Evolutionary conservation across 1,140 invertebrate genomes (phyloP).

Genomic region (Helicoverpa zea): DNA sequence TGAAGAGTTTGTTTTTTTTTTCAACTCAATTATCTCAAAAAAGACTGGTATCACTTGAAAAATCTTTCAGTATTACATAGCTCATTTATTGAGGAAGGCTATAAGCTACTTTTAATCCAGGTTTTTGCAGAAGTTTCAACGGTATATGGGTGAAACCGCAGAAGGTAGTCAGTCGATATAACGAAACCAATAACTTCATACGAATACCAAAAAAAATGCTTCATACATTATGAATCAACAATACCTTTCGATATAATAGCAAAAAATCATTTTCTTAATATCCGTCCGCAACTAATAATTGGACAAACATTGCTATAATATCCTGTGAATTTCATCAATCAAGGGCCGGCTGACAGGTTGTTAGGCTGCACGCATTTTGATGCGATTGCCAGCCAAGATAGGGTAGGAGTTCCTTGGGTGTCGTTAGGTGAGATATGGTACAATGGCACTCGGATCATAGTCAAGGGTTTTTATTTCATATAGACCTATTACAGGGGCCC

Average conservation of each 20-base stretch:
- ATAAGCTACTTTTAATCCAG: no score
- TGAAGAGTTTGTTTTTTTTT: no score
- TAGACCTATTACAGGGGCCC: no score
- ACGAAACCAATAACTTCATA: neutral
- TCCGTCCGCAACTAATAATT: neutral
- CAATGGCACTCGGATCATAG: no score
- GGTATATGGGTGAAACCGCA: neutral
- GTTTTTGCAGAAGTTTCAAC: no score
- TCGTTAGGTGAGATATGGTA: no score
- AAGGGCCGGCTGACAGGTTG: neutral
- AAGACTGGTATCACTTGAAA: no score
- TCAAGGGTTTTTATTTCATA: no score
- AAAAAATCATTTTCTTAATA: neutral
- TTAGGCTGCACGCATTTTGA: neutral
- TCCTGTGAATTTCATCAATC: constrained; percentile 3
- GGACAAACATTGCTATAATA: neutral
- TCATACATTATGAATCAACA: neutral
- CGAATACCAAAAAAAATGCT: neutral
- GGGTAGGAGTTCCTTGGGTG: neutral
- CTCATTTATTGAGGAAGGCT: no score
- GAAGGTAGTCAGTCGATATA: neutral
- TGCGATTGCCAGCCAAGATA: neutral
- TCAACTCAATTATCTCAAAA: no score
- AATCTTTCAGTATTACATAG: no score
- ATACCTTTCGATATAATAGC: neutral